Evolutionary conservation across 2,797 vertebrate species (phyloP).

Genomic region (Enteromius radiatus): DNA sequence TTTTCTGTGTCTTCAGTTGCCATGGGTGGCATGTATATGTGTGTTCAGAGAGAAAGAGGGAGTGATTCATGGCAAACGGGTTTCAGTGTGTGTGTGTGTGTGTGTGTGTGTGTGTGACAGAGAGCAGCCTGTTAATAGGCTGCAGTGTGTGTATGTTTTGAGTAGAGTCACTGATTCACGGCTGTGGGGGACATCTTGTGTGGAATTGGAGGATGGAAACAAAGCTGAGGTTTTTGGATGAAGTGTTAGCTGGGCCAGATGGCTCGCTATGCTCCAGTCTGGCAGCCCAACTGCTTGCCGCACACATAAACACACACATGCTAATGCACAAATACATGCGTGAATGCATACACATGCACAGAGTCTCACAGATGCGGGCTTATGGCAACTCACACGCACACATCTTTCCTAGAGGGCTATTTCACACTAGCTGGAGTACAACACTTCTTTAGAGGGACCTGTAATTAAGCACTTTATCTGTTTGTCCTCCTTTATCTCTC

Average conservation of each 20-base stretch:
- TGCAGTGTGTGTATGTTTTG: slow-evolving; percentile 55
- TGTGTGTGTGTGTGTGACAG: slow-evolving; percentile 27
- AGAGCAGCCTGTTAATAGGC: slow-evolving; percentile 45
- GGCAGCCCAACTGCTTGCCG: slow-evolving; percentile 86
- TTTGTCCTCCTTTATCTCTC: background rate
- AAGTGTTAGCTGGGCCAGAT: slow-evolving; percentile 87
- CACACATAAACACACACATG: slow-evolving; percentile 54
- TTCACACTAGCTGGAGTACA: slow-evolving; percentile 40
- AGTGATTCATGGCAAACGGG: slow-evolving; percentile 27
- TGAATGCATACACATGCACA: slow-evolving; percentile 46
- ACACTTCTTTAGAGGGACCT: slow-evolving; percentile 18
- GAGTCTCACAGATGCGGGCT: slow-evolving; percentile 38
- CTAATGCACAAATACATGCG: slow-evolving; percentile 52
- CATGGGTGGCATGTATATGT: slow-evolving; percentile 25
- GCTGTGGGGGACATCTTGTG: slow-evolving; percentile 54
- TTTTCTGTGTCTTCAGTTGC: slow-evolving; percentile 35
- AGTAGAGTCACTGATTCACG: slow-evolving; percentile 60
- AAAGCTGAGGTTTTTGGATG: slow-evolving; percentile 89
- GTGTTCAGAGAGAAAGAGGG: slow-evolving; percentile 32
- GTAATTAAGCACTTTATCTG: slow-evolving; percentile 15
- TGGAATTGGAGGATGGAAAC: slow-evolving; percentile 74
- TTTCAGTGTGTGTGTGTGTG: slow-evolving; percentile 27
- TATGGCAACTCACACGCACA: background rate
- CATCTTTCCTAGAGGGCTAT: slow-evolving; percentile 23
- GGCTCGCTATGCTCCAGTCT: slow-evolving; percentile 88